Base-by-base conservation (phyloP, 2,888 invertebrate species). In the Tryphoninae sp. region DNA sequence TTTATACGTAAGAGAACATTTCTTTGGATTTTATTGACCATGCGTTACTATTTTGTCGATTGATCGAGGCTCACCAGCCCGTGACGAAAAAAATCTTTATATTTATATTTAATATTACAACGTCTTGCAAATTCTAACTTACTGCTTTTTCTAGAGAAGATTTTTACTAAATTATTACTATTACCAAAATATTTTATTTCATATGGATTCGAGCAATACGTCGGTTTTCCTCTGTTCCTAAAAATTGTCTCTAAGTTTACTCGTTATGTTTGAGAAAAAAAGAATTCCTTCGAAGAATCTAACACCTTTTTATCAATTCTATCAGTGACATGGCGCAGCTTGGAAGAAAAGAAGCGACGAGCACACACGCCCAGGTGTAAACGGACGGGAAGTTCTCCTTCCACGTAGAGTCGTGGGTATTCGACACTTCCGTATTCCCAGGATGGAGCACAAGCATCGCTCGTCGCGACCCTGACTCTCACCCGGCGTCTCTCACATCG, bases 381-480 rank as follows among this genome's bases (percentile, higher is more conserved):
- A 62, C 23, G 59, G 13, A 64, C 72, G 59, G 55, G 61, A 73
- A 62, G 62, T 59, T 40, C 9, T n/a, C 33, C 23, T 4, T 42
- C 19, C 33, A n/a, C n/a, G 8, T 13, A 49, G 13, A 11, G 49
- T 69, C 78, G 81, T 81, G 69, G 58, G 65, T 69, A 69, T 74
- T 53, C 62, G 59, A 73, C 45, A 84, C 81, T 84, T 84, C 84
- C 84, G 82, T 84, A 81, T 84, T 84, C 82, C 68, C 81, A 81
- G 73, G 65, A 65, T 40, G 68, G 8, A 40, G 45, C 16, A 45
- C 59, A 53, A 26, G 33, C 33, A 33, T n/a, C 71, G 55, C 58
- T 68, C 40, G 74, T 62, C 64, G 79, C 81, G 85, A 85, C 84
- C 85, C 84, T 85, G 85, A 84, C 85, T 85, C 80, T 85, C 73